Conservation (phyloP, 2,888 invertebrate species). For the Amblyteles armatorius region DNA sequence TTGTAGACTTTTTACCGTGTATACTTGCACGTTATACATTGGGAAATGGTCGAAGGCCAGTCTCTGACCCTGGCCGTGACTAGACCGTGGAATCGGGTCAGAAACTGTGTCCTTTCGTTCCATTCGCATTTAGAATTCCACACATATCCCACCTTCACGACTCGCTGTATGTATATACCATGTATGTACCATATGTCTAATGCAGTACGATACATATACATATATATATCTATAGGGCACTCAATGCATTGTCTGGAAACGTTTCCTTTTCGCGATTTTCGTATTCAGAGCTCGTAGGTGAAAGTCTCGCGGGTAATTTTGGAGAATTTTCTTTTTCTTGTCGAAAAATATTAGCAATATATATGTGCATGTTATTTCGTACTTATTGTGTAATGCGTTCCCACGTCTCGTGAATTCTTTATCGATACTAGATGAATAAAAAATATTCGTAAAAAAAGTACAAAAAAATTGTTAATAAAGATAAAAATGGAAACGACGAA, state of each 20-base stretch:
- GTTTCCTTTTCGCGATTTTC: constrained; percentile 53
- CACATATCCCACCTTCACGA: constrained; percentile 10
- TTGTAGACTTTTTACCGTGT: neutral
- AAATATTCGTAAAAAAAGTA: too few relatives aligned
- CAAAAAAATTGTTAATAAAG: too few relatives aligned
- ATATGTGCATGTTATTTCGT: neutral
- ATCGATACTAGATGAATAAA: constrained; percentile 30
- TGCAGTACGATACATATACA: constrained; percentile 15
- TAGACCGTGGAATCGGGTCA: constrained; percentile 76
- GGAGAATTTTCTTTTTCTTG: constrained; percentile 24
- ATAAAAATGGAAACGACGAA: too few relatives aligned
- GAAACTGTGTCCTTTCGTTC: constrained; percentile 76
- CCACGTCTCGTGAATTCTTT: neutral
- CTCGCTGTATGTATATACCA: neutral
- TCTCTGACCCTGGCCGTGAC: constrained; percentile 75
- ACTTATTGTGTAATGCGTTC: neutral
- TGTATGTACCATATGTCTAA: constrained; percentile 24
- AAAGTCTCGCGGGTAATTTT: constrained; percentile 45
- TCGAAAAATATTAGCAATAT: constrained; percentile 1
- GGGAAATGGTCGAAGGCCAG: constrained; percentile 73
- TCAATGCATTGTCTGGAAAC: constrained; percentile 5
- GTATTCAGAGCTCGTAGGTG: constrained; percentile 52
- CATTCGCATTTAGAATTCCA: constrained; percentile 64
- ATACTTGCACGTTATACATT: constrained; percentile 21
- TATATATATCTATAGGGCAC: constrained; percentile 18